Conservation (phyloP, 1,140 invertebrate species). For the Drosophila kepulauana region DNA sequence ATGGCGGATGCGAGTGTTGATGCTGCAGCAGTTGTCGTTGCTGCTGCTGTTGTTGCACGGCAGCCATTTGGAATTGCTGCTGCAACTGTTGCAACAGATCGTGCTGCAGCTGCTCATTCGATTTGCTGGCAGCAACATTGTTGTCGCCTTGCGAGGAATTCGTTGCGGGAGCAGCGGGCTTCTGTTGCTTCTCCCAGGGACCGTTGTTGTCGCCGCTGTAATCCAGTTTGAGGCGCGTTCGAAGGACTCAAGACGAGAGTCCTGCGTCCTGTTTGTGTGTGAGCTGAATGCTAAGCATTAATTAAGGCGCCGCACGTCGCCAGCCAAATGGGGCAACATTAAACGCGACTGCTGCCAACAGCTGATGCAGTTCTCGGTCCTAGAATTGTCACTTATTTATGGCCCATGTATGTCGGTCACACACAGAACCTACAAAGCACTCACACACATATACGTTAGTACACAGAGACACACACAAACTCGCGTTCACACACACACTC, state of each 20-base stretch:
- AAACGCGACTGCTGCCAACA: constrained; percentile 22
- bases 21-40: constrained; percentile 61
- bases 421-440: constrained; percentile 22
- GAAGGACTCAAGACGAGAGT: not conserved
- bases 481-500: constrained; percentile 23
- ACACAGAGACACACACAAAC: constrained; percentile 1
- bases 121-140: constrained; percentile 20
- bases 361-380: constrained; percentile 38
- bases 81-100: constrained; percentile 71
- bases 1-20: constrained; percentile 72
- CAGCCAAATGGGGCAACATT: constrained; percentile 46
- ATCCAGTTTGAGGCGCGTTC: constrained; percentile 75
- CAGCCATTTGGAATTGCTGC: constrained; percentile 68
- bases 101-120: constrained; percentile 68
- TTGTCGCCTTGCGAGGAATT: constrained; percentile 9
- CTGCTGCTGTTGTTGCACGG: constrained; percentile 56
- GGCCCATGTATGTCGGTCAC: constrained; percentile 41
- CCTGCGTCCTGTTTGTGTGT: not conserved
- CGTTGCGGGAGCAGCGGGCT: constrained; percentile 27
- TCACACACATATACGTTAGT: not conserved
- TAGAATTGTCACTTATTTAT: constrained; percentile 38
- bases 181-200: constrained; percentile 77
- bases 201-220: constrained; percentile 76
- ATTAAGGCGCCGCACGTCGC: constrained; percentile 40
- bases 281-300: not conserved